These are phyloP conservation scores for Dorcus parallelipipedus DNA, from an alignment of 2,888 invertebrate species.

Conservation along the genomic window DNA sequence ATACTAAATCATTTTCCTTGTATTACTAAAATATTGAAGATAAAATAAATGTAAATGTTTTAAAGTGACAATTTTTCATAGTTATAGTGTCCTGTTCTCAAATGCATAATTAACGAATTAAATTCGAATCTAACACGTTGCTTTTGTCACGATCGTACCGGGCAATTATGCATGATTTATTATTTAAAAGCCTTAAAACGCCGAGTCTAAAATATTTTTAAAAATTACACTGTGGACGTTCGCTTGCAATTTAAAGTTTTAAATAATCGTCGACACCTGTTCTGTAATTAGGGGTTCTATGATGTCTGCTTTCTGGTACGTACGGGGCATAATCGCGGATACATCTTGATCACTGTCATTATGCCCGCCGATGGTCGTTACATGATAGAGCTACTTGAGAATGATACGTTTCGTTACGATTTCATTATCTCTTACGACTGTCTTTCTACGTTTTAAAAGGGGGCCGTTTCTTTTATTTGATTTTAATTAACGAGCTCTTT, in stretches of 20 bases:
- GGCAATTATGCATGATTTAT: neutral
- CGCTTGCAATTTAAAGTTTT: constrained; percentile 35
- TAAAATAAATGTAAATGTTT: no score
- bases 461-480: constrained; percentile 17
- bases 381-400: constrained; percentile 4
- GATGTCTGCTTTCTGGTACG: constrained; percentile 18
- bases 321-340: constrained; percentile 26
- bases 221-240: constrained; percentile 8
- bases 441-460: neutral
- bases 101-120: no score
- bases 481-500: constrained; percentile 13
- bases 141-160: no score
- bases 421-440: neutral
- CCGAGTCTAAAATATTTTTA: neutral
- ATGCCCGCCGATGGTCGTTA: neutral
- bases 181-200: neutral
- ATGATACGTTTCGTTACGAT: constrained; percentile 2
- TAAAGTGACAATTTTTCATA: no score
- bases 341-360: neutral
- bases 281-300: constrained; percentile 41
- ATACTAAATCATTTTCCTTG: no score
- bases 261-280: constrained; percentile 40
- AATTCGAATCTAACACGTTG: no score
- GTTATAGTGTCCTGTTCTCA: no score
- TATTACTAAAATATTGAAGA: no score